A percentile compares a stretch with the other conserved stretches of the same genome.
phyloP scores from a whole-genome alignment of 1,140 invertebrate genomes.

The Halyomorpha halys region DNA sequence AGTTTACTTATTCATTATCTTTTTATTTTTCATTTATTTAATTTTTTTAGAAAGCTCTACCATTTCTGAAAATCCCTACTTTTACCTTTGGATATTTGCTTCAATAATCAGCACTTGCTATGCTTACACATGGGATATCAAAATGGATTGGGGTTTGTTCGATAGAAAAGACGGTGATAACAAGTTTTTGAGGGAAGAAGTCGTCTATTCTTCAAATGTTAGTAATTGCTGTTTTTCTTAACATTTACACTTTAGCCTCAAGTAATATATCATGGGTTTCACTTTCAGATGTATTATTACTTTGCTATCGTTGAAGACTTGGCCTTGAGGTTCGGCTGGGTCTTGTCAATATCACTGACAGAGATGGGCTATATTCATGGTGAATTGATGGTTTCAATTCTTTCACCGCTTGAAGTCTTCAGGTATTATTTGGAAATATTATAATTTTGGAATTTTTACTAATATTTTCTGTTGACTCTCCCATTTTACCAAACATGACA shows the following conservation, averaged over 20 bases:
- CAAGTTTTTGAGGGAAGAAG: constrained; percentile 54
- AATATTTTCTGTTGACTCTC: too few species aligned
- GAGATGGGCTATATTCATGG: constrained; percentile 67
- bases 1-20: too few species aligned
- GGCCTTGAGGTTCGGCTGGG: constrained; percentile 87
- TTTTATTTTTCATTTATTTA: too few species aligned
- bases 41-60: constrained; percentile 36
- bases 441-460: too few species aligned
- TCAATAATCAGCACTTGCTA: constrained; percentile 66
- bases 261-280: constrained; percentile 12
- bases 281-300: constrained; percentile 80
- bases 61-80: constrained; percentile 47
- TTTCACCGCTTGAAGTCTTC: constrained; percentile 90
- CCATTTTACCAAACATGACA: too few species aligned
- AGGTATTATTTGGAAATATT: constrained; percentile 55
- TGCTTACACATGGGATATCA: constrained; percentile 78
- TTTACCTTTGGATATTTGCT: constrained; percentile 58
- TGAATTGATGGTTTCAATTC: constrained; percentile 80
- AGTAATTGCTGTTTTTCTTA: constrained; percentile 30
- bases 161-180: constrained; percentile 71
- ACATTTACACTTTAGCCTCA: constrained; percentile 23
- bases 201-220: constrained; percentile 52
- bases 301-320: constrained; percentile 96
- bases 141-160: constrained; percentile 88
- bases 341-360: constrained; percentile 70